Percentiles rank a stretch among this genome's conserved stretches.
phyloP scores from a whole-genome alignment of 2,113 vertebrate genomes.

The Casuarius casuarius region DNA sequence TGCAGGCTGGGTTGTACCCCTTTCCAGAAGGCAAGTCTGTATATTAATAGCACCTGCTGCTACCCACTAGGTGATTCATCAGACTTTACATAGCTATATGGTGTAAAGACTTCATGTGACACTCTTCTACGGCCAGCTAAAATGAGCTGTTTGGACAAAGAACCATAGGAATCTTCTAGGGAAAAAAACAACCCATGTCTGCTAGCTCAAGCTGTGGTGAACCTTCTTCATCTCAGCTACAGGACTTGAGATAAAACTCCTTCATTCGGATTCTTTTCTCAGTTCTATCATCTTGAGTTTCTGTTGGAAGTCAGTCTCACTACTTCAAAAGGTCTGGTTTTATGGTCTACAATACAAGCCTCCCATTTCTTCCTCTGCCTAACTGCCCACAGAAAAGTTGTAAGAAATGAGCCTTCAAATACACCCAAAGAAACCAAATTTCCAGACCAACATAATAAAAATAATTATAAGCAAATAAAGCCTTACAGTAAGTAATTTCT shows the following conservation, averaged over 20 bases:
- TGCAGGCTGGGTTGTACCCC: background rate
- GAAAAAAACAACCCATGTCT: rapidly evolving
- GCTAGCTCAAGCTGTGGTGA: background rate
- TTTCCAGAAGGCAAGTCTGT: background rate
- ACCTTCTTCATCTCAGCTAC: background rate
- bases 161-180: background rate
- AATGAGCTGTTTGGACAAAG: background rate
- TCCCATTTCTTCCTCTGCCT: background rate
- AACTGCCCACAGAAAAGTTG: background rate
- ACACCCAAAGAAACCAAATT: background rate
- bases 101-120: background rate
- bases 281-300: background rate
- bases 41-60: background rate
- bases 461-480: background rate
- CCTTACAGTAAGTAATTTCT: background rate
- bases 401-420: background rate
- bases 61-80: background rate
- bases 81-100: background rate
- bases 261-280: background rate
- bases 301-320: background rate
- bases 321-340: background rate
- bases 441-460: background rate
- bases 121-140: background rate
- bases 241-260: background rate
- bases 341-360: background rate